Evolutionary conservation across 2,888 invertebrate genomes (phyloP).

Genomic region (Dryococelus australis): DNA sequence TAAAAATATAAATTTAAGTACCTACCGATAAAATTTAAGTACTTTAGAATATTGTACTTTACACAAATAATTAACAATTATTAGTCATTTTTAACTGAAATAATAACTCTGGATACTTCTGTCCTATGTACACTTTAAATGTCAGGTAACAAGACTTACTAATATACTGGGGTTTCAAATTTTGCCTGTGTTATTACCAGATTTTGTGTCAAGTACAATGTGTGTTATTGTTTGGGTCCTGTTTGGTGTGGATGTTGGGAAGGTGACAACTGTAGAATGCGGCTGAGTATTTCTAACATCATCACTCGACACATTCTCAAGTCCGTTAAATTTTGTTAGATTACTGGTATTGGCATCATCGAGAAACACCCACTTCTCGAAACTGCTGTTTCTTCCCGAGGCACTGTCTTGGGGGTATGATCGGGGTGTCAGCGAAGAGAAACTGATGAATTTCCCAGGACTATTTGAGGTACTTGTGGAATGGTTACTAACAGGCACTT

Average conservation of each 20-base stretch:
- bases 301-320: constrained; percentile 45
- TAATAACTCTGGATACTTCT: neutral
- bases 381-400: constrained; percentile 49
- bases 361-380: constrained; percentile 58
- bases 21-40: neutral
- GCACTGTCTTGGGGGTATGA: constrained; percentile 50
- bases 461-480: constrained; percentile 23
- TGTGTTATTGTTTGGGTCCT: constrained; percentile 55
- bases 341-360: constrained; percentile 51
- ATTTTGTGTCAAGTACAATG: constrained; percentile 51
- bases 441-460: constrained; percentile 40
- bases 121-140: neutral
- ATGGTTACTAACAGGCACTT: constrained; percentile 31
- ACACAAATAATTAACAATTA: neutral
- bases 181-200: constrained; percentile 37
- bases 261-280: constrained; percentile 48
- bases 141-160: neutral
- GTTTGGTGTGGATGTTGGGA: constrained; percentile 50
- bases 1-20: neutral
- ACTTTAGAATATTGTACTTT: neutral
- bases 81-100: neutral
- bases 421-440: constrained; percentile 39
- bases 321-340: constrained; percentile 46
- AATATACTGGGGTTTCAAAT: neutral
- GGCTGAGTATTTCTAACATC: constrained; percentile 45